phyloP scores from a whole-genome alignment of 2,888 invertebrate genomes.

The Lamellibrachia satsuma region DNA sequence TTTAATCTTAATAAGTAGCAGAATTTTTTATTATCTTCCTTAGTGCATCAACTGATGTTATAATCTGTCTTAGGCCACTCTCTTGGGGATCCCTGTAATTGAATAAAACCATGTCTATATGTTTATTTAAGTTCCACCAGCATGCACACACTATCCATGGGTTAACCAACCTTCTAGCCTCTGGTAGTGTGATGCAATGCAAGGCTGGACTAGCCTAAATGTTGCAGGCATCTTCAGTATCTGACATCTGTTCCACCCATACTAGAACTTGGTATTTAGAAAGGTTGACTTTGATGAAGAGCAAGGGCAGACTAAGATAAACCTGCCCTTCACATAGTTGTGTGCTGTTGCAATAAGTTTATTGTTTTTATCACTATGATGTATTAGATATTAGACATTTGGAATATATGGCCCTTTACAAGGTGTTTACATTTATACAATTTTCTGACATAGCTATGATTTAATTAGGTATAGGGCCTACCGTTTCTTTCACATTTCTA shows the following conservation, averaged over 20 bases:
- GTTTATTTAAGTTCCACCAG: background rate
- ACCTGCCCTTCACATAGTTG: background rate
- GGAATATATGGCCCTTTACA: background rate
- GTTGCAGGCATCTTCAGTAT: background rate
- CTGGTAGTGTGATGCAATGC: background rate
- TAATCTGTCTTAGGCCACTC: background rate
- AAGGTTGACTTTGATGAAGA: background rate
- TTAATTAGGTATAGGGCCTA: too few species aligned
- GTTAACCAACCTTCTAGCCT: background rate
- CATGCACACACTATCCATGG: background rate
- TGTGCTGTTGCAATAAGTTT: background rate
- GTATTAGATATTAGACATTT: background rate
- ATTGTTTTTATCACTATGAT: background rate
- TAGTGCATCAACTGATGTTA: too few species aligned
- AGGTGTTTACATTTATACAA: too few species aligned
- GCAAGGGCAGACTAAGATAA: conserved; percentile 6
- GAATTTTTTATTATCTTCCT: background rate
- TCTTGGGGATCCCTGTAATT: background rate
- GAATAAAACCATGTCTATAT: background rate
- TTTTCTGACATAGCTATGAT: too few species aligned
- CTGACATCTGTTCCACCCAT: conserved; percentile 12
- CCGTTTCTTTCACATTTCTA: background rate
- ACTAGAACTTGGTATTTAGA: conserved; percentile 17
- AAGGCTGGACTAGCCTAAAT: background rate
- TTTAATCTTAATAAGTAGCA: background rate